phyloP scores from a whole-genome alignment of 23 tunicate species.

The Phallusia fumigata region DNA sequence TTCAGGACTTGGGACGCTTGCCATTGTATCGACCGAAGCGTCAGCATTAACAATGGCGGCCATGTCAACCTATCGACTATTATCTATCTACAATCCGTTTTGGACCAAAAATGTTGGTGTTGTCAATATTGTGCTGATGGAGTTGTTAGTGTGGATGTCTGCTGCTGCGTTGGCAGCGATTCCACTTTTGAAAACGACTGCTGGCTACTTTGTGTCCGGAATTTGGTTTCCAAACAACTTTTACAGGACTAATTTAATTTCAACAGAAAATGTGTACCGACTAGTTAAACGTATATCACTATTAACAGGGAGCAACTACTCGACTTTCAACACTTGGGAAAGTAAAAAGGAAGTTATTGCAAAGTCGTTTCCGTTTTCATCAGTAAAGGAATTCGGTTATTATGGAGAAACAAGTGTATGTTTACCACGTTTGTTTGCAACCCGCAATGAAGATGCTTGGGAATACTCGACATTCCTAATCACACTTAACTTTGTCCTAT shows the following conservation, averaged over 20 bases:
- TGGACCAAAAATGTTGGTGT: too few species aligned
- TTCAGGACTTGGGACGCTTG: neutral
- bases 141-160: too few species aligned
- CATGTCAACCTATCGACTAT: neutral
- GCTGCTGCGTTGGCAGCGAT: neutral
- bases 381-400: slow-evolving; percentile 14
- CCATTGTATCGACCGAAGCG: neutral
- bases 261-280: neutral
- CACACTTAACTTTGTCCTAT: slow-evolving; percentile 15
- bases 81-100: neutral
- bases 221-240: slow-evolving; percentile 7
- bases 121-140: neutral
- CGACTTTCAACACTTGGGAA: neutral
- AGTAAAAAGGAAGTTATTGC: neutral
- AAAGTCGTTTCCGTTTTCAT: neutral
- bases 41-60: neutral
- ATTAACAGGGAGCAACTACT: neutral
- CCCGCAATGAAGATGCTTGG: neutral
- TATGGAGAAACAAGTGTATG: slow-evolving; percentile 29
- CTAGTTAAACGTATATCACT: neutral
- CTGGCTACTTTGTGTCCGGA: neutral
- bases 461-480: slow-evolving; percentile 20
- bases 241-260: neutral
- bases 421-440: slow-evolving; percentile 21
- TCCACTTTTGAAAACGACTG: neutral